Evolutionary conservation across 2,888 invertebrate genomes (phyloP).

Genomic region (Dryocosmus kuriphilus): DNA sequence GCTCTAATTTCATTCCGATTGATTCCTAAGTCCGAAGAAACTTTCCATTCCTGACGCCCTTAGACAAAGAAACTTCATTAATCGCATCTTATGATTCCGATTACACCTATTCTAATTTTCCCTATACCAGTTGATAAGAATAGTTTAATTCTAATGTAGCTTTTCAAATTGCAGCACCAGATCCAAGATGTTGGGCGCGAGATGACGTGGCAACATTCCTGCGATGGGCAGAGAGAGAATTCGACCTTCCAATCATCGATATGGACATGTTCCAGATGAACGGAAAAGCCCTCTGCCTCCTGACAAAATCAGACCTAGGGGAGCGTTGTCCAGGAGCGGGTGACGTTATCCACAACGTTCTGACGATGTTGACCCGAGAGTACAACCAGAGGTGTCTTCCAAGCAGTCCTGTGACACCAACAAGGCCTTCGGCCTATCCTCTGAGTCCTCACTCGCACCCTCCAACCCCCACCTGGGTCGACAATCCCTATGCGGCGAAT

Average conservation of each 20-base stretch:
- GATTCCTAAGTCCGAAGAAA: too few species aligned
- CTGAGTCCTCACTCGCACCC: constrained; percentile 90
- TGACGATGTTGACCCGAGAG: constrained; percentile 91
- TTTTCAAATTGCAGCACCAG: constrained; percentile 81
- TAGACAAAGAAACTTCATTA: too few species aligned
- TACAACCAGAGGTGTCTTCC: constrained; percentile 88
- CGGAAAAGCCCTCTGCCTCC: constrained; percentile 94
- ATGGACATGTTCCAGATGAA: constrained; percentile 98
- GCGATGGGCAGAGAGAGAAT: constrained; percentile 94
- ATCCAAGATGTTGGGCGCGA: constrained; percentile 93
- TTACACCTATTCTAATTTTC: too few species aligned
- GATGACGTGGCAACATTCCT: constrained; percentile 93
- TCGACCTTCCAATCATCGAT: constrained; percentile 93
- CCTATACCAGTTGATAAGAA: neutral
- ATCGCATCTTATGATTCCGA: too few species aligned
- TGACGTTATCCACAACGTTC: constrained; percentile 95
- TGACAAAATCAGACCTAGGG: constrained; percentile 93
- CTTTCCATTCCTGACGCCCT: too few species aligned
- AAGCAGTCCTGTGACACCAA: constrained; percentile 89
- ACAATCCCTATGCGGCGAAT: constrained; percentile 80
- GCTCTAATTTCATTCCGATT: too few species aligned
- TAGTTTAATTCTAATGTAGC: neutral
- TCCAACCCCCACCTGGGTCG: constrained; percentile 87
- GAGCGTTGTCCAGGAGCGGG: constrained; percentile 96
- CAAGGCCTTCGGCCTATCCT: constrained; percentile 86